Base-by-base conservation (phyloP, 2,113 vertebrate species). In the Chelonoidis abingdonii region DNA sequence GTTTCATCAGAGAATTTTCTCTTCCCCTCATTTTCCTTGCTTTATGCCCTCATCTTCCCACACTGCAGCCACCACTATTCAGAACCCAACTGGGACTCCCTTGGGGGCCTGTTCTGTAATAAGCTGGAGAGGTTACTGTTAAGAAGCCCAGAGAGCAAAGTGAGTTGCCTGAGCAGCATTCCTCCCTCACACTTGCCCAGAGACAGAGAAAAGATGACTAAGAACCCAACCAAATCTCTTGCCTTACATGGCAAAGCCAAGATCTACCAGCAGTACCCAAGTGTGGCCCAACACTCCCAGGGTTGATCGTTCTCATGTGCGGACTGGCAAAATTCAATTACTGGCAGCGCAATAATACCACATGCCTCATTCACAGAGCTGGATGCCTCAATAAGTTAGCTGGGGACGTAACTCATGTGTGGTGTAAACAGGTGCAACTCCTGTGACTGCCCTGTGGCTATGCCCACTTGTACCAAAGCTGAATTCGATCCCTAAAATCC, bases 381-480 rank as follows among this genome's bases (percentile, higher is more conserved):
- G 59, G 54, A 59, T 19, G 90, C 86, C 76, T 90, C 91, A 90
- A 29, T 44, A 86, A 82, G 92, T n/a, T 62, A 57, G 0, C 27
- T 16, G 14, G 49, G 41, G 59, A 80, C 49, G 44, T 81, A 69
- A 93, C 5, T 19, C 52, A 85, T 31, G 27, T 89, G 38, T 72
- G 65, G 88, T 87, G 35, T 81, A 84, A 89, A 52, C 19, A 92
- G 53, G 3, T 87, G n/a, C 65, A 91, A 52, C 75, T 87, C 5
- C 56, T 89, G 89, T 96, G 83, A 95, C 87, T 89, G 89, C 53
- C 56, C 82, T 59, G 79, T 81, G 92, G 57, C 44, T 53, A 52
- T 57, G 62, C 56, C 62, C 75, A 81, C 53, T 57, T 72, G 41
- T 5, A 92, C 76, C 90, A 95, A 95, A 92, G 69, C 88, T 93